Evolutionary conservation across 1,140 invertebrate genomes (phyloP), one percentile per base, ranked within the genome.

Genomic region (Eurosta solidaginis): DNA sequence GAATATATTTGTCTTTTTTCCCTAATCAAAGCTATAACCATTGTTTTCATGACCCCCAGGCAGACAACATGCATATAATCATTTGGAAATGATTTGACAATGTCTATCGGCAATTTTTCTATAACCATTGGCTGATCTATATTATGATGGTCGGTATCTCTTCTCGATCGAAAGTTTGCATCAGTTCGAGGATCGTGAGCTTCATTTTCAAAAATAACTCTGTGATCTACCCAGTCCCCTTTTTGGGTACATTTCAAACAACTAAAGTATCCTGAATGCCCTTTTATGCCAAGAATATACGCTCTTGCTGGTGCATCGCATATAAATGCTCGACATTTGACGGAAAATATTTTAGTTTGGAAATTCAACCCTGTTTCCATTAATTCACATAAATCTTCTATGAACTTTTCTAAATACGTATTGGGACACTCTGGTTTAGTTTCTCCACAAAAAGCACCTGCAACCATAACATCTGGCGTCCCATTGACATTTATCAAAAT

Each of bases 51-150:
- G 7, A 74, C 68, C 29, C 29, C 68, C 68, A 74, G 36, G 33
- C 68, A 74, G 36, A 74, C 68, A 12, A 36, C 33, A 74, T 74
- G 68, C 68, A 74, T 74, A 74, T 74, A 74, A 74, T 74, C 27
- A 22, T 29, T 14, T 9, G 68, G 29, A 74, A 74, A 74, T 36
- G 29, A 42, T 74, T 29, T 14, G 10, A 74, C 36, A 36, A 74
- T 29, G 36, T 74, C 68, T 40, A 74, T 74, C n/a, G 68, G 68
- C 29, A 74, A 42, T 29, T 74, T 36, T 74, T 74, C 68, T 36
- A 74, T 42, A 17, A 29, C 68, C 20, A 74, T 40, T n/a, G 27
- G 68, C n/a, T 40, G 17, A 17, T 17, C 10, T 42, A 74, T 12
- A 33, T 74, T 74, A 12, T 74, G 68, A 74, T 74, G 68, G 36